Base-by-base conservation (phyloP, 2,113 vertebrate genomes). In the Atherinomorus stipes region DNA sequence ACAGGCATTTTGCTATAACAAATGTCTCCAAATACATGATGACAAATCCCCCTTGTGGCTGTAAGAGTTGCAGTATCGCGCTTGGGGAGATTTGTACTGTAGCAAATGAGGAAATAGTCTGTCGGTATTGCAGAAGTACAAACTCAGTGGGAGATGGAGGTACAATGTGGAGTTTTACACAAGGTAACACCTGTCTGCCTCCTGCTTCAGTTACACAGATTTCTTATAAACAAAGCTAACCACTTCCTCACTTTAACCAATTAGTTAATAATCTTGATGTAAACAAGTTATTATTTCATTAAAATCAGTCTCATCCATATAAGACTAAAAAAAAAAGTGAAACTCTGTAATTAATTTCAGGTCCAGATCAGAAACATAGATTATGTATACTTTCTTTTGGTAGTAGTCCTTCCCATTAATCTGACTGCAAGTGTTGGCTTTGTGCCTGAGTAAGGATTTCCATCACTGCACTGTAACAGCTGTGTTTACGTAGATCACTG, bases 151-250 rank as follows among this genome's bases (percentile, higher is more conserved):
- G 7, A 58, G 23, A 19, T 34, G n/a, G 23, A 7, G 2, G 5
- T 25, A 64, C 44, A 57, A 62, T 56, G 49, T 38, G 3, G 37
- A 61, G 53, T 51, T 52, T 25, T 12, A 47, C 49, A 67, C 1
- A 2, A 31, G 8, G 60, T 37, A n/a, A 28, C 28, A 37, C n/a
- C 34, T 25, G 22, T 37, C 26, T 34, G 12, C n/a, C n/a, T n/a
- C n/a, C n/a, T n/a, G n/a, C n/a, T n/a, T 47, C 2, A 42, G 4
- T 49, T 0, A 53, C 15, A 10, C 31, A 19, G 4, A 42, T 72
- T 31, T 74, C 5, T 51, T 69, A 15, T 45, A 58, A 16, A 38
- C 25, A 18, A 25, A 21, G 47, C 51, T 0, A 26, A 12, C 31
- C 19, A 0, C 31, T 56, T 1, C 7, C 1, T 6, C 12, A 63